Base-by-base conservation (phyloP, 2,797 vertebrate species). In the Gephyroberyx darwinii region DNA sequence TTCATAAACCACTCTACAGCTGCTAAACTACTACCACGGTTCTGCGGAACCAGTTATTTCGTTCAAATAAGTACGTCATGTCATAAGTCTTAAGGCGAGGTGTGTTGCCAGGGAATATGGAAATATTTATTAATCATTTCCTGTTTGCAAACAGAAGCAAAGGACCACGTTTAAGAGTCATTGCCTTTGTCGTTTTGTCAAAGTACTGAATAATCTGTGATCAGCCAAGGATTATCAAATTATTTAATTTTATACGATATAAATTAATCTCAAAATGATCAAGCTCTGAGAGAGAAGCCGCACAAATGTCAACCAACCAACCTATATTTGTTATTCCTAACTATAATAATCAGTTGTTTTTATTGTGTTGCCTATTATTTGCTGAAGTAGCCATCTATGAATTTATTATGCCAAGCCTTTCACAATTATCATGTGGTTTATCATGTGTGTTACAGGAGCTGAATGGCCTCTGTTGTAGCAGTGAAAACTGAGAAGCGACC, bases 401-500 rank as follows among this genome's bases (percentile, higher is more conserved):
- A 17, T 30, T 8, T 20, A 43, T n/a, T 10, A 37, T 31, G 52
- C 53, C 13, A 50, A 22, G 22, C 59, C 33, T 39, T 45, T 52
- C n/a, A 51, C 5, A n/a, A 7, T 14, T 12, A n/a, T 1, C 57
- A 51, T 63, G 41, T 74, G 60, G 17, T 66, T 64, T 14, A 65
- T 75, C 10, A 0, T 82, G 58, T 71, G 50, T 84, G n/a, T 79
- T 71, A 16, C 68, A 93, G 93, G 86, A 91, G 88, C 88, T 91
- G 92, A 92, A 95, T 94, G 94, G 94, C 93, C 90, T 92, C 93
- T 60, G 84, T 88, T 90, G 87, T 91, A 79, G 84, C 84, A 22
- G 89, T 93, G 84, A 95, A 94, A 91, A 89, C 77, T 68, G 94
- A 94, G 89, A 95, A 94, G 90, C 89, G 93, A 86, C 90, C 92